Conservation (phyloP, 2,113 vertebrate species). For the Xenopus borealis region DNA sequence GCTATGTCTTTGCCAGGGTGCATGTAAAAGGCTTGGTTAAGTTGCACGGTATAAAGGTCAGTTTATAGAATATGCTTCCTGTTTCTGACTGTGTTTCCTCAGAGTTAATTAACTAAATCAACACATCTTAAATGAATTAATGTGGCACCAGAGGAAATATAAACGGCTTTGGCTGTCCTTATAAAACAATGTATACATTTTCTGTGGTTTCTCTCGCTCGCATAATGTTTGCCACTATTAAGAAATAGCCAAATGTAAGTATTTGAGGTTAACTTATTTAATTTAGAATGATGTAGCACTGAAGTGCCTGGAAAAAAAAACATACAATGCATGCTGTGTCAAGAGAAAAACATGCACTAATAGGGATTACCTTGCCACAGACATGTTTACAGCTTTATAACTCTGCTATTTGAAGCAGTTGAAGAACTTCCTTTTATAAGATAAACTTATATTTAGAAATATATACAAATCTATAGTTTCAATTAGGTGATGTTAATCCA, state of each 20-base stretch:
- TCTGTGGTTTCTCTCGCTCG: background rate
- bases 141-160: background rate
- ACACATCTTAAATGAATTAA: background rate
- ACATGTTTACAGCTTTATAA: too few relatives aligned
- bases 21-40: background rate
- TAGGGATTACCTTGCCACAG: too few relatives aligned
- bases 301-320: too few relatives aligned
- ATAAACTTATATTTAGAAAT: too few relatives aligned
- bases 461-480: too few relatives aligned
- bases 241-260: background rate
- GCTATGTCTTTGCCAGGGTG: rapidly evolving
- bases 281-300: background rate
- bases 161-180: background rate
- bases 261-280: background rate
- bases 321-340: too few relatives aligned
- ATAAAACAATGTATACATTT: background rate
- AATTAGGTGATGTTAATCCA: too few relatives aligned
- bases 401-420: too few relatives aligned
- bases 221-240: background rate
- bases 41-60: too few relatives aligned
- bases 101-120: background rate
- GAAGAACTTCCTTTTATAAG: too few relatives aligned
- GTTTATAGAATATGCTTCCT: too few relatives aligned
- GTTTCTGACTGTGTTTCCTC: background rate
- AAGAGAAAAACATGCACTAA: too few relatives aligned